Percentiles rank a stretch among this genome's conserved stretches.
Conservation (phyloP, 2,888 invertebrate genomes). For the Aporophyla nigra region DNA sequence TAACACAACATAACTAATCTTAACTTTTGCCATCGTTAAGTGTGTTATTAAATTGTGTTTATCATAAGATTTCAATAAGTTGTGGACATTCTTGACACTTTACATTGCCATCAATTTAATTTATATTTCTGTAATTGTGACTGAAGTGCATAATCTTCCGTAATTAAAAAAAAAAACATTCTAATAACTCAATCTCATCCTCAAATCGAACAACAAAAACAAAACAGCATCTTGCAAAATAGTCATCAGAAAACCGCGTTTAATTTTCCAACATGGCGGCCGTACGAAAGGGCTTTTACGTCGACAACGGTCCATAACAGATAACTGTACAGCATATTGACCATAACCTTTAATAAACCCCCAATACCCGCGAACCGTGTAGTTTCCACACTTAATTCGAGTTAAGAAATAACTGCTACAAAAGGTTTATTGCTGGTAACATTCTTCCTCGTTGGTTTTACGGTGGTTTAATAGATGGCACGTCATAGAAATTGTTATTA, state of each 20-base stretch:
- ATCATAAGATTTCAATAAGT: not conserved
- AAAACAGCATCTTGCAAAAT: constrained; percentile 21
- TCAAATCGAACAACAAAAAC: constrained; percentile 7
- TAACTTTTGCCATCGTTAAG: not conserved
- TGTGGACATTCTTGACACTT: too few relatives aligned
- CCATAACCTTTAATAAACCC: constrained; percentile 79
- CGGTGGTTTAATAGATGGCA: not conserved
- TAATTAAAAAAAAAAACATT: not conserved
- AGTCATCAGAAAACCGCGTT: constrained; percentile 36
- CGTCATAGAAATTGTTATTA: too few relatives aligned
- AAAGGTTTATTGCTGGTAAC: constrained; percentile 47
- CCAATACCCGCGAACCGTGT: constrained; percentile 68
- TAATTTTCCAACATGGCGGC: constrained; percentile 62
- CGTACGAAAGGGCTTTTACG: constrained; percentile 57
- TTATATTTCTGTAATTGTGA: too few relatives aligned
- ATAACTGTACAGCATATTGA: constrained; percentile 79
- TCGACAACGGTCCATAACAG: constrained; percentile 63
- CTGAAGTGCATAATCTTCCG: too few relatives aligned
- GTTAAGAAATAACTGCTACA: constrained; percentile 63
- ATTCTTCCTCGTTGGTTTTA: constrained; percentile 15
- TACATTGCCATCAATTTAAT: too few relatives aligned
- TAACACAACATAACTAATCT: not conserved
- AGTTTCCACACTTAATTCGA: constrained; percentile 73
- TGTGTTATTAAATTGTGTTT: not conserved
- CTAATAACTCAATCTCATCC: not conserved